Evolutionary conservation across 2,113 vertebrate species (phyloP).

Genomic region (Prinia subflava): DNA sequence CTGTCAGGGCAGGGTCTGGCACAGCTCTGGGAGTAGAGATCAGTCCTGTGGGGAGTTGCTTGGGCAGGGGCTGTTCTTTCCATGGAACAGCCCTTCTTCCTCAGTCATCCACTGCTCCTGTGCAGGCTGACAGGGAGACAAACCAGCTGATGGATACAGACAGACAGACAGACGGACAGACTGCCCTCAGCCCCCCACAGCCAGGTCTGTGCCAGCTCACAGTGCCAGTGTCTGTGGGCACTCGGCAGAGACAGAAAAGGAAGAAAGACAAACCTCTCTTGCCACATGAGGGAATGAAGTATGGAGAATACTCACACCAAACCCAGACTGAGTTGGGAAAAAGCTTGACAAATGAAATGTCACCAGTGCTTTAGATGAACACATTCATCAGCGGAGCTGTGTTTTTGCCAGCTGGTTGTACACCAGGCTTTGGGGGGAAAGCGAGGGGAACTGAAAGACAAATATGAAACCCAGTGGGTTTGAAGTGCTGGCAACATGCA

Average conservation of each 20-base stretch:
- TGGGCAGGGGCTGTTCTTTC: background rate
- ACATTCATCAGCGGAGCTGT: background rate
- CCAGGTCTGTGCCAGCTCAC: accelerated
- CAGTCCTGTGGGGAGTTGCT: background rate
- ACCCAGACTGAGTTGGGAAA: background rate
- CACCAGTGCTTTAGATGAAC: background rate
- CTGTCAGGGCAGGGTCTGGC: background rate
- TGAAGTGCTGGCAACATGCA: background rate
- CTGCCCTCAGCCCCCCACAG: background rate
- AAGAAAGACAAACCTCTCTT: background rate
- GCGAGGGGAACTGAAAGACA: background rate
- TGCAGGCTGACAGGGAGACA: background rate
- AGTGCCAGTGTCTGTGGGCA: background rate
- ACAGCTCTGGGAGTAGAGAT: background rate
- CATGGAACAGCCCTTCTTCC: background rate
- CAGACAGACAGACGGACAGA: background rate
- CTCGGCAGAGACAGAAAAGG: accelerated
- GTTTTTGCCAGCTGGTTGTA: background rate
- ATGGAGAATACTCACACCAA: background rate
- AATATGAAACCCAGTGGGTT: accelerated
- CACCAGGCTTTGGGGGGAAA: background rate
- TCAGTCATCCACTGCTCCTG: background rate
- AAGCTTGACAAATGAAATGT: background rate
- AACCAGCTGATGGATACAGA: background rate
- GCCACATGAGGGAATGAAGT: background rate